Percentiles rank a stretch among this genome's conserved stretches.
phyloP scores from a whole-genome alignment of 2,888 invertebrate species.

The Chironomus riparius region DNA sequence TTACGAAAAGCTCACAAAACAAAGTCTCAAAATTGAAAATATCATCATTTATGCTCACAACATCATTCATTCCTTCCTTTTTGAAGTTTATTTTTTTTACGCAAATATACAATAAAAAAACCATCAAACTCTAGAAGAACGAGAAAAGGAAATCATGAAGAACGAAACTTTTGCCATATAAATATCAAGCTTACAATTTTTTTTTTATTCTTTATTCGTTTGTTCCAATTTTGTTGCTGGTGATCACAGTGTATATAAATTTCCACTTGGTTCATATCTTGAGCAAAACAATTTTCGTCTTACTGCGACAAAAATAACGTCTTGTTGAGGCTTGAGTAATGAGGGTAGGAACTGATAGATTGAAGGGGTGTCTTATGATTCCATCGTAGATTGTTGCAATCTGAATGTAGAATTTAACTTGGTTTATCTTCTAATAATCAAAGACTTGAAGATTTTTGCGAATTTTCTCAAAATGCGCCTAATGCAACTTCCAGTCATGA shows the following conservation, averaged over 20 bases:
- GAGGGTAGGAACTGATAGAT: no score
- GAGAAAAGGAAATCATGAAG: not conserved
- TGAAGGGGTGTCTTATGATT: no score
- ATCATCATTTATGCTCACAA: no score
- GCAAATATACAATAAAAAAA: not conserved
- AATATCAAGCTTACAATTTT: slow-evolving; percentile 5
- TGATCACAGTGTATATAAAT: not conserved
- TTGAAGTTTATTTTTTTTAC: not conserved
- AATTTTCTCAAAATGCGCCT: not conserved
- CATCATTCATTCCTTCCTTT: no score
- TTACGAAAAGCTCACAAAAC: no score
- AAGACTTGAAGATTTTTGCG: no score
- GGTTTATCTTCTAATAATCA: no score
- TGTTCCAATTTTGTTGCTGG: not conserved
- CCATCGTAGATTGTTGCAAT: no score
- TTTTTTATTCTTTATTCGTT: slow-evolving; percentile 5
- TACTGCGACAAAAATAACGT: slow-evolving; percentile 15
- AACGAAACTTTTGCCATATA: slow-evolving; percentile 5
- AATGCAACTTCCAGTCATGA: no score
- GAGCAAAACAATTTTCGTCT: slow-evolving; percentile 17
- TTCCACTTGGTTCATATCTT: not conserved
- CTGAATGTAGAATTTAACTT: no score
- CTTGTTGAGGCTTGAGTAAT: no score
- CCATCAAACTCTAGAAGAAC: slow-evolving; percentile 7
- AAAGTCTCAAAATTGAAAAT: no score